phyloP scores from a whole-genome alignment of 1,140 invertebrate genomes.

The Aphelenchoides fujianensis region DNA sequence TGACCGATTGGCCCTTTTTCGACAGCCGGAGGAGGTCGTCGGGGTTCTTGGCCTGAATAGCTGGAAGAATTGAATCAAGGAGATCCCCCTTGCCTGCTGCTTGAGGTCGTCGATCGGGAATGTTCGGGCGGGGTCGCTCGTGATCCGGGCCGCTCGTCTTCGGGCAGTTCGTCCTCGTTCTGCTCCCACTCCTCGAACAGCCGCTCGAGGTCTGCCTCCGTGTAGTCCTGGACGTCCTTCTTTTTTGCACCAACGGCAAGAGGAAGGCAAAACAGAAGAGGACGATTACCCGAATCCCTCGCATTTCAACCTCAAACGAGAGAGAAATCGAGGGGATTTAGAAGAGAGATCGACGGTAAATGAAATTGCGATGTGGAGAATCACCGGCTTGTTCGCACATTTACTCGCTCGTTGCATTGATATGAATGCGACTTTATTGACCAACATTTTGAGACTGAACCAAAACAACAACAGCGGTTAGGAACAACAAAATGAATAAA shows the following conservation, averaged over 20 bases:
- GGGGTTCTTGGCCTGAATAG: constrained; percentile 68
- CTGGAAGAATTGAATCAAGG: constrained; percentile 5
- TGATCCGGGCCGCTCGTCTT: constrained; percentile 67
- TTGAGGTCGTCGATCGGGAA: constrained; percentile 36
- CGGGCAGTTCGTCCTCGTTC: constrained; percentile 82
- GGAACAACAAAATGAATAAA: not conserved
- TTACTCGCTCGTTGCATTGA: too few relatives aligned
- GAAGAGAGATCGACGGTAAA: too few relatives aligned
- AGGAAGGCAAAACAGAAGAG: too few relatives aligned
- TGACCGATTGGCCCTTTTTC: constrained; percentile 89
- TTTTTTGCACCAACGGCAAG: too few relatives aligned
- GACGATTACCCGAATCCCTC: too few relatives aligned
- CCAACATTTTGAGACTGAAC: too few relatives aligned
- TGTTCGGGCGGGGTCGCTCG: constrained; percentile 63
- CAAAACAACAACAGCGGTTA: not conserved
- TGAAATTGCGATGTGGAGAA: too few relatives aligned
- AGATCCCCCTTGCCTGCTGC: constrained; percentile 26
- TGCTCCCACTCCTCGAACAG: constrained; percentile 90
- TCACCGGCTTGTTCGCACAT: too few relatives aligned
- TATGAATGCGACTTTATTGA: too few relatives aligned
- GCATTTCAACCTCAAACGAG: too few relatives aligned
- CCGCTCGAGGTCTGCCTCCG: constrained; percentile 85
- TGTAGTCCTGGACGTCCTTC: constrained; percentile 70
- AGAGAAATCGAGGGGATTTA: too few relatives aligned
- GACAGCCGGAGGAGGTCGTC: constrained; percentile 79